Conservation (phyloP, 2,797 vertebrate genomes). For the Clamator glandarius region DNA sequence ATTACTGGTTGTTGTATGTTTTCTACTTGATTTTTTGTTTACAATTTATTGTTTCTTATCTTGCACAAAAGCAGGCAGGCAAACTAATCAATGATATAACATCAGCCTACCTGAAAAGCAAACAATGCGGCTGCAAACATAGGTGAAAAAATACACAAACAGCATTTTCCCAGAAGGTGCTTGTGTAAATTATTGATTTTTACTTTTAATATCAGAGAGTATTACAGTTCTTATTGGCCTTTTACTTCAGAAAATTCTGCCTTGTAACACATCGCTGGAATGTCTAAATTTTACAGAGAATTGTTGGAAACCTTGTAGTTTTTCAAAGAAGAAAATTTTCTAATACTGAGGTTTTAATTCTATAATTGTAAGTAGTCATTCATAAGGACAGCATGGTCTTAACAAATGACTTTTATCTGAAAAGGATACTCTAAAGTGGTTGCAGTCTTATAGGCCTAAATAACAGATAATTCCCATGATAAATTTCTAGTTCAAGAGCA, state of each 20-base stretch:
- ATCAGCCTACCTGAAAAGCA: conserved; percentile 4
- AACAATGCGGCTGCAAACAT: background rate
- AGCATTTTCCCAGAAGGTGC: background rate
- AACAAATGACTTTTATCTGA: background rate
- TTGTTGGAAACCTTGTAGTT: background rate
- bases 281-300: background rate
- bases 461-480: background rate
- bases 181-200: background rate
- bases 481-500: background rate
- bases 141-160: background rate
- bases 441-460: background rate
- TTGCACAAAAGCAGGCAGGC: background rate
- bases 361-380: background rate
- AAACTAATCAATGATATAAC: background rate
- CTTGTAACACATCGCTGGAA: background rate
- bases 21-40: background rate
- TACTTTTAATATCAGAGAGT: background rate
- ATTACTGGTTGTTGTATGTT: background rate
- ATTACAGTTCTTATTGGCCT: background rate
- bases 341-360: background rate
- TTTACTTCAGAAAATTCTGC: background rate
- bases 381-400: background rate
- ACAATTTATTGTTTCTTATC: conserved; percentile 2
- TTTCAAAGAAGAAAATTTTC: background rate
- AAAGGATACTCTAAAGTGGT: background rate